These are phyloP conservation scores for Proterorhinus semilunaris DNA, from an alignment of 2,113 vertebrate species.

Conservation along the genomic window DNA sequence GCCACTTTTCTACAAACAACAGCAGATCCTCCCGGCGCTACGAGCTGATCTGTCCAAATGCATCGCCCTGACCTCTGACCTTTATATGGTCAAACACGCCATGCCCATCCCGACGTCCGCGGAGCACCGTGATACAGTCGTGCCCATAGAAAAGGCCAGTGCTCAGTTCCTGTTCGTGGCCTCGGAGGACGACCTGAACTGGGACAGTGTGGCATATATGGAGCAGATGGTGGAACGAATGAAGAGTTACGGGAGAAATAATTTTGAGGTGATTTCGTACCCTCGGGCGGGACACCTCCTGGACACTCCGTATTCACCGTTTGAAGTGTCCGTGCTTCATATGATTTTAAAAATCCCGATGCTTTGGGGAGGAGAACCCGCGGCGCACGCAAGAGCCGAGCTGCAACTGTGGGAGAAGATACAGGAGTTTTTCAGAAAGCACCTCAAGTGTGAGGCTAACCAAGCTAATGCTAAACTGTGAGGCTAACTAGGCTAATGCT, in stretches of 20 bases:
- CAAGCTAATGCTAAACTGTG: too few relatives aligned
- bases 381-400: constrained; percentile 58
- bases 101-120: constrained; percentile 46
- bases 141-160: constrained; percentile 73
- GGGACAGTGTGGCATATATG: constrained; percentile 68
- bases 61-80: constrained; percentile 57
- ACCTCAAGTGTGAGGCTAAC: constrained; percentile 20
- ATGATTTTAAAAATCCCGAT: constrained; percentile 3
- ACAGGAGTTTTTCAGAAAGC: constrained; percentile 55
- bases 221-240: constrained; percentile 54
- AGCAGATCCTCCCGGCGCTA: constrained; percentile 22
- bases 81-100: rapidly evolving
- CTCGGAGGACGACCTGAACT: constrained; percentile 73
- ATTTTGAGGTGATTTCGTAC: too few relatives aligned
- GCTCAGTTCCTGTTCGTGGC: constrained; percentile 74
- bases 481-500: constrained; percentile 32
- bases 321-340: too few relatives aligned
- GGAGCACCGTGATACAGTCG: constrained; percentile 54
- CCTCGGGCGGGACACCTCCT: too few relatives aligned
- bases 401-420: constrained; percentile 66
- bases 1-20: constrained; percentile 42
- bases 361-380: constrained; percentile 64
- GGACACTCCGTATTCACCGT: too few relatives aligned
- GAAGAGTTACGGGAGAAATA: too few relatives aligned
- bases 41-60: background rate